These are phyloP conservation scores for Anguilla megastoma DNA, from an alignment of 2,797 vertebrate species.

Conservation along the genomic window DNA sequence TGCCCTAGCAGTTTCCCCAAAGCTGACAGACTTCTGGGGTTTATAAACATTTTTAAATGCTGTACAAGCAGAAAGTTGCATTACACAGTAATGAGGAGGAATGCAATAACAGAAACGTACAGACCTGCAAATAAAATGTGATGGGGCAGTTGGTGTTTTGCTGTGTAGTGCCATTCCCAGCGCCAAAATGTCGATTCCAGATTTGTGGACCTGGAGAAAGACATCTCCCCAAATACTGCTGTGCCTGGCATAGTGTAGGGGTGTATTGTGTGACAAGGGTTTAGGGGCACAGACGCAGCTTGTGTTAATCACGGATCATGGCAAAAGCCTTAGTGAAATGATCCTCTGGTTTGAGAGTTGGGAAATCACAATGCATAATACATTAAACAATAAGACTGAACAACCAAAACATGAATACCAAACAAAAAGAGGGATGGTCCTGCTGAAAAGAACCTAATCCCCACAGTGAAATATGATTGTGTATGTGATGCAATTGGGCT, in stretches of 20 bases:
- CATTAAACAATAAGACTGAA: neutral
- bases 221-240: neutral
- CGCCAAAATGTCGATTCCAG: neutral
- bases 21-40: neutral
- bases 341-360: neutral
- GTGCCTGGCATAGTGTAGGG: neutral
- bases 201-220: neutral
- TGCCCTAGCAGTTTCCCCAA: neutral
- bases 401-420: neutral
- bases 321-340: neutral
- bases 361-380: neutral
- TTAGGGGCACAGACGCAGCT: neutral
- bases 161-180: neutral
- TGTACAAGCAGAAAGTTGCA: neutral
- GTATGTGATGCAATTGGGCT: neutral
- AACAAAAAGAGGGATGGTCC: neutral
- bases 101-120: neutral
- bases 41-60: neutral
- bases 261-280: neutral
- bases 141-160: neutral
- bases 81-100: neutral
- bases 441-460: neutral
- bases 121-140: neutral
- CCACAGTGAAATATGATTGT: neutral
- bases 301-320: neutral